These are phyloP conservation scores for Entomobrya multifasciata DNA, from an alignment of 2,888 invertebrate genomes.

Conservation along the genomic window DNA sequence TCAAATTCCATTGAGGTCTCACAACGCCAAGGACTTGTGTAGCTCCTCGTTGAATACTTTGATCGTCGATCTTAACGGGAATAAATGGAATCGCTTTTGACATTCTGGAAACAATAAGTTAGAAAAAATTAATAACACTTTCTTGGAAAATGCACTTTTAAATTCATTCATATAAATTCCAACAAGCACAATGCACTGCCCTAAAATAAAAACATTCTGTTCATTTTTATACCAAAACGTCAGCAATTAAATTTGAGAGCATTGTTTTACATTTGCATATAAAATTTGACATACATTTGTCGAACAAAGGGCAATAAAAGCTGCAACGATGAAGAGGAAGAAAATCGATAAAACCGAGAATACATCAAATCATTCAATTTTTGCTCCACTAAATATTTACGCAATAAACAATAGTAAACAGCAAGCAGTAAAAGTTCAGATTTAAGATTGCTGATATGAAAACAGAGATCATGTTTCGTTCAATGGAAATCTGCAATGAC, in stretches of 20 bases:
- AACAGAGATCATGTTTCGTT: too few species aligned
- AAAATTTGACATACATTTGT: conserved; percentile 33
- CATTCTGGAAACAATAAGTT: conserved; percentile 45
- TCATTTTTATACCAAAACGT: too few species aligned
- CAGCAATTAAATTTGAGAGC: too few species aligned
- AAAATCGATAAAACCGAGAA: background rate
- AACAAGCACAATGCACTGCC: background rate
- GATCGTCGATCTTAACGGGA: conserved; percentile 86
- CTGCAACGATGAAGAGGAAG: background rate
- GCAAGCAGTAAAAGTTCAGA: too few species aligned
- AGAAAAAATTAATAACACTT: background rate
- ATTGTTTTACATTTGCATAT: background rate
- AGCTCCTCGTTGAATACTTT: conserved; percentile 86
- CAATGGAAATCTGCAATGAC: too few species aligned
- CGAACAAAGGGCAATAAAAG: conserved; percentile 54
- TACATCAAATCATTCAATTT: conserved; percentile 1
- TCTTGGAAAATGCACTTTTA: too few species aligned
- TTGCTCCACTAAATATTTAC: too few species aligned
- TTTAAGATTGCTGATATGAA: too few species aligned
- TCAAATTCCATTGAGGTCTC: conserved; percentile 86
- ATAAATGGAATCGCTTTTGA: conserved; percentile 80
- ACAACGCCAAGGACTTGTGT: conserved; percentile 86
- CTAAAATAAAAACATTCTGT: background rate
- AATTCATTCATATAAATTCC: background rate
- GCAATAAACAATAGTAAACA: too few species aligned